Conservation (phyloP, 2,888 invertebrate genomes). For the Pheosia tremula region DNA sequence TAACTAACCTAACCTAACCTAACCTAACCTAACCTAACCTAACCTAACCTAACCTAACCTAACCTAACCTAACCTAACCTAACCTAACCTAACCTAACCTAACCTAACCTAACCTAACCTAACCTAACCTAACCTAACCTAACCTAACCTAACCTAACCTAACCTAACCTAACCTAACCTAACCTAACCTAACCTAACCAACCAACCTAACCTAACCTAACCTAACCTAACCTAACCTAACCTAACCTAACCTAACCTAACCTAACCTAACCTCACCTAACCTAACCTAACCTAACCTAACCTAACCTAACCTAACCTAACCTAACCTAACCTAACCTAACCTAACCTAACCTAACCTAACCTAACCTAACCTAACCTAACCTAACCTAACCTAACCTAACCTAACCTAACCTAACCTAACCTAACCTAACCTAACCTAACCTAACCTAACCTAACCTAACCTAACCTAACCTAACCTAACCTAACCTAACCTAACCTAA, state of each 20-base stretch:
- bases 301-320: conserved; percentile 28
- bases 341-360: conserved; percentile 29
- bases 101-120: conserved; percentile 39
- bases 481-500: conserved; percentile 30
- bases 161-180: conserved; percentile 40
- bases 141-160: conserved; percentile 36
- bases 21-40: no score
- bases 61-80: no score
- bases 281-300: conserved; percentile 31
- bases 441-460: conserved; percentile 34
- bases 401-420: conserved; percentile 33
- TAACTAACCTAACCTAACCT: no score
- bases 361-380: conserved; percentile 21
- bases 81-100: no score
- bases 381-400: conserved; percentile 24
- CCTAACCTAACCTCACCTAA: conserved; percentile 36
- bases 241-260: conserved; percentile 33
- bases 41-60: no score
- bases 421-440: conserved; percentile 35
- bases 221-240: conserved; percentile 29
- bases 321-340: conserved; percentile 30
- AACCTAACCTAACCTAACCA: conserved; percentile 33
- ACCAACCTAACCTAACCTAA: conserved; percentile 37
- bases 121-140: conserved; percentile 35
- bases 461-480: conserved; percentile 33